These are phyloP conservation scores for Pterocles gutturalis DNA, from an alignment of 2,113 vertebrate genomes.

Conservation along the genomic window DNA sequence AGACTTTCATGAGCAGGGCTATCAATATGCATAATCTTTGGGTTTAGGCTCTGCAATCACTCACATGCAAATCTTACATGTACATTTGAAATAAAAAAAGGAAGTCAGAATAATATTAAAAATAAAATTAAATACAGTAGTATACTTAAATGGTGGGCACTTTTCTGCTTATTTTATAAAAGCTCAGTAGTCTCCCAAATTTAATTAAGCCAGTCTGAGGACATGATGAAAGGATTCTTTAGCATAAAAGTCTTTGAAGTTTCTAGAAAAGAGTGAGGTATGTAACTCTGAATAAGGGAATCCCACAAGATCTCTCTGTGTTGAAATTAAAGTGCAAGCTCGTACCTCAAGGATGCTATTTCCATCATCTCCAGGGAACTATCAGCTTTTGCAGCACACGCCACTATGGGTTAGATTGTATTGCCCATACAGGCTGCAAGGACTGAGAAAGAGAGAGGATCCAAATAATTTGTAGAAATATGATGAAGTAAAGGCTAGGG, in stretches of 20 bases:
- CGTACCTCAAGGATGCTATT: slow-evolving; percentile 55
- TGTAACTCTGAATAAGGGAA: slow-evolving; percentile 52
- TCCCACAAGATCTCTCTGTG: slow-evolving; percentile 56
- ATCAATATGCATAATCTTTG: neutral
- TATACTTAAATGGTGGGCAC: neutral
- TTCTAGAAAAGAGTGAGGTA: slow-evolving; percentile 54
- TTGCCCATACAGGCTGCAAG: slow-evolving; percentile 45
- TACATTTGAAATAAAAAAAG: neutral
- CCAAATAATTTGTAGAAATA: neutral
- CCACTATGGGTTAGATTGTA: neutral
- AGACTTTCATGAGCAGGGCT: neutral
- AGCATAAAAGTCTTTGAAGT: slow-evolving; percentile 62
- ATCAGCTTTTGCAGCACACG: slow-evolving; percentile 45
- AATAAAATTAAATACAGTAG: slow-evolving; percentile 21
- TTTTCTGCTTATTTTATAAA: slow-evolving; percentile 34
- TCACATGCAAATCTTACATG: neutral
- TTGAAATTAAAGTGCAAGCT: slow-evolving; percentile 55
- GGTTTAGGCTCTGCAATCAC: neutral
- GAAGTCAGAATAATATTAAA: neutral
- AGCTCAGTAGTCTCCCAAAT: neutral
- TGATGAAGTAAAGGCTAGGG: neutral
- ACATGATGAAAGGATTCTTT: slow-evolving; percentile 53
- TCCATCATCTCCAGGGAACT: slow-evolving; percentile 48
- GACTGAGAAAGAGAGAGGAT: slow-evolving; percentile 13
- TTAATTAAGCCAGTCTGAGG: slow-evolving; percentile 53